Evolutionary conservation across 2,888 invertebrate species (phyloP).

Genomic region (Arrhopalites spinosus): DNA sequence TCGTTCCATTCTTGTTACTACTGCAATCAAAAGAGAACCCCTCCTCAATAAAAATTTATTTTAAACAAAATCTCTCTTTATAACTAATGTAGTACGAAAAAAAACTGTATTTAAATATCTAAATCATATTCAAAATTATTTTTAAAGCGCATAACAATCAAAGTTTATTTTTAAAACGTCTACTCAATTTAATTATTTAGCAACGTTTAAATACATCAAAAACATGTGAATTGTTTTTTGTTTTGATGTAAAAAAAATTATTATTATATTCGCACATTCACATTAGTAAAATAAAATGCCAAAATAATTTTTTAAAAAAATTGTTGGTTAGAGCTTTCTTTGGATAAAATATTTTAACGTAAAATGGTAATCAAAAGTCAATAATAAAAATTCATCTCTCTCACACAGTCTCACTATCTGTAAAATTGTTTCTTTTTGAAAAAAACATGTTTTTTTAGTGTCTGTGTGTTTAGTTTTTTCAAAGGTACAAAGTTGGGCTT

Average conservation of each 20-base stretch:
- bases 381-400: neutral
- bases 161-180: neutral
- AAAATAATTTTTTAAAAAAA: neutral
- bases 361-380: neutral
- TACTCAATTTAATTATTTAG: neutral
- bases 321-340: neutral
- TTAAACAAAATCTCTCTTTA: neutral
- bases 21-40: neutral
- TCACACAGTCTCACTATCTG: neutral
- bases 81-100: neutral
- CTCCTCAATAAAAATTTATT: neutral
- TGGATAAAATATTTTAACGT: neutral
- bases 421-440: too few species aligned
- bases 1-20: slow-evolving; percentile 6
- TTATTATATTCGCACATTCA: neutral
- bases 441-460: neutral
- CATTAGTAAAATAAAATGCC: neutral
- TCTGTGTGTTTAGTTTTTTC: neutral
- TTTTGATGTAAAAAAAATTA: neutral
- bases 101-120: neutral
- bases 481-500: too few species aligned
- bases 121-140: neutral
- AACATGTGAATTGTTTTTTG: neutral
- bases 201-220: neutral
- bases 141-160: neutral